A percentile compares a stretch with the other conserved stretches of the same genome.
Conservation (phyloP, 2,888 invertebrate species). For the Euclidia mi region DNA sequence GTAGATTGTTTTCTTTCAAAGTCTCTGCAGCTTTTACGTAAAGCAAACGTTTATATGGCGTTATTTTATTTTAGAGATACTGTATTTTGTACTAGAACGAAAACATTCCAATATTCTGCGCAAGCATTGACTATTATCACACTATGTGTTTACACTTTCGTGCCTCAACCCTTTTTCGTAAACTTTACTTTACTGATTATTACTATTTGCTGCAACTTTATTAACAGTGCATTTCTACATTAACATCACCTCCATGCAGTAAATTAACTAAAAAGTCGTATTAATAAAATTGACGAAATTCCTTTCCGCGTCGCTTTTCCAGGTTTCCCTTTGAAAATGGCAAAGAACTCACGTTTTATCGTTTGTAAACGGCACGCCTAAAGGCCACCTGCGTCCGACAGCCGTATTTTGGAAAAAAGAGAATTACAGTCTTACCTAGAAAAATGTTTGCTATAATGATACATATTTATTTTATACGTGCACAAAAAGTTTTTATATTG, state of each 20-base stretch:
- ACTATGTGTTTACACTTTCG: too few relatives aligned
- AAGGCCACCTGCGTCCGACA: conserved; percentile 7
- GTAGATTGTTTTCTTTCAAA: too few relatives aligned
- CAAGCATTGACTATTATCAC: too few relatives aligned
- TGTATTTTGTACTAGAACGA: too few relatives aligned
- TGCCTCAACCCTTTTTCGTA: too few relatives aligned
- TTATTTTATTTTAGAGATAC: too few relatives aligned
- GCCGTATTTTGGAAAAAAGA: conserved; percentile 6
- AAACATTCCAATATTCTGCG: too few relatives aligned
- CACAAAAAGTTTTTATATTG: background rate
- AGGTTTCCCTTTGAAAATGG: background rate
- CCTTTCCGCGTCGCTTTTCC: background rate
- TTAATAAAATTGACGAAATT: background rate
- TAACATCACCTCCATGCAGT: background rate
- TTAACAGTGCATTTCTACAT: too few relatives aligned
- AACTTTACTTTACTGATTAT: too few relatives aligned
- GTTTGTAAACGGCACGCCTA: background rate
- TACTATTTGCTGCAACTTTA: too few relatives aligned
- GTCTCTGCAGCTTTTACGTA: too few relatives aligned
- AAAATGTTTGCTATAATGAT: conserved; percentile 6
- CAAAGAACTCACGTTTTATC: conserved; percentile 7
- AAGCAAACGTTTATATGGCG: too few relatives aligned
- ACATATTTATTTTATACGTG: background rate
- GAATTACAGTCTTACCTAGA: background rate
- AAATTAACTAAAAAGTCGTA: background rate